These are phyloP conservation scores for Pectinophora gossypiella DNA, from an alignment of 1,140 invertebrate genomes.

Conservation along the genomic window DNA sequence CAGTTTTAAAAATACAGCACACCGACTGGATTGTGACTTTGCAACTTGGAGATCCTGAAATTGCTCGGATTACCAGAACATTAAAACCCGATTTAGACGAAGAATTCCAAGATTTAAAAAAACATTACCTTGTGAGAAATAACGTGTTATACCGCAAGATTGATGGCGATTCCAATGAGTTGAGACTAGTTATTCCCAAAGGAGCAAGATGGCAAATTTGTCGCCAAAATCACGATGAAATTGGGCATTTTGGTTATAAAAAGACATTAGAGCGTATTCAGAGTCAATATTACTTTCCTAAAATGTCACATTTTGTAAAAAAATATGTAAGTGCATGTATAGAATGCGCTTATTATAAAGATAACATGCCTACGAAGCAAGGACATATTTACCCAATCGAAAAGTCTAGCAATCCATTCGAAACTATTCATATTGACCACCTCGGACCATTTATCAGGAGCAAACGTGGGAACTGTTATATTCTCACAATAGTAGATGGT, in stretches of 20 bases:
- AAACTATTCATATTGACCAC: slow-evolving; percentile 9
- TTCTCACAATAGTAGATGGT: slow-evolving; percentile 30
- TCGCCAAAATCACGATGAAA: slow-evolving; percentile 18
- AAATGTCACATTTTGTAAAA: slow-evolving; percentile 6
- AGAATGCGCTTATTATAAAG: slow-evolving; percentile 8
- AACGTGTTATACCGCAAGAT: background rate
- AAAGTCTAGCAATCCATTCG: slow-evolving; percentile 14
- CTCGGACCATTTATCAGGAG: slow-evolving; percentile 15
- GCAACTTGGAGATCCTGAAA: background rate
- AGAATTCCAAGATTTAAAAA: background rate
- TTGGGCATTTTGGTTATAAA: slow-evolving; percentile 25
- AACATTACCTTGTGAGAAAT: background rate
- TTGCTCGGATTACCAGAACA: background rate
- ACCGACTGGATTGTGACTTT: background rate
- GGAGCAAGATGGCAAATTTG: slow-evolving; percentile 5
- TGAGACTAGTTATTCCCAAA: background rate
- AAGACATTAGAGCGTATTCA: slow-evolving; percentile 20
- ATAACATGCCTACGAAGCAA: slow-evolving; percentile 2
- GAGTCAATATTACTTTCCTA: slow-evolving; percentile 24
- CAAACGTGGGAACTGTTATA: slow-evolving; percentile 18
- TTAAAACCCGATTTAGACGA: background rate
- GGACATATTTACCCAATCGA: slow-evolving; percentile 12
- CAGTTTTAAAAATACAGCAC: background rate
- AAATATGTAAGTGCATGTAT: slow-evolving; percentile 10
- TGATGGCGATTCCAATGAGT: background rate